Percentiles rank a stretch among this genome's conserved stretches.
Conservation (phyloP, 2,888 invertebrate species). For the Philopedon plagiatum region DNA sequence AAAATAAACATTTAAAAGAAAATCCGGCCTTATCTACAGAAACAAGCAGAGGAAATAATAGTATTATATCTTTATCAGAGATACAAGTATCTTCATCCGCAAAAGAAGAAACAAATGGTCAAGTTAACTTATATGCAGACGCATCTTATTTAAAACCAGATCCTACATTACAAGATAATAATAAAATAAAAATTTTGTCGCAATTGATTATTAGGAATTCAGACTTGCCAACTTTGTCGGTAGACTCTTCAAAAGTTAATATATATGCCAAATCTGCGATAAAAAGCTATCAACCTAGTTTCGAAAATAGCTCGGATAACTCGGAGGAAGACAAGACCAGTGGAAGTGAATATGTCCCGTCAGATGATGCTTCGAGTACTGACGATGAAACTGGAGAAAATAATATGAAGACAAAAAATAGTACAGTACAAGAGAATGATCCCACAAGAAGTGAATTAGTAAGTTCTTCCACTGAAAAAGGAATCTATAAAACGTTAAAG, state of each 20-base stretch:
- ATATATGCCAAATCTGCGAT: too few species aligned
- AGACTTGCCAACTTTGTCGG: not conserved
- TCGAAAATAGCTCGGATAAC: not conserved
- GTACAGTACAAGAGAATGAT: not conserved
- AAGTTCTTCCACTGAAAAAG: not conserved
- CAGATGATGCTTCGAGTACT: not conserved
- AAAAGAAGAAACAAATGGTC: not conserved
- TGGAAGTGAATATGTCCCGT: not conserved
- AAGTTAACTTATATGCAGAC: not conserved
- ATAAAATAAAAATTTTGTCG: too few species aligned
- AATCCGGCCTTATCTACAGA: too few species aligned
- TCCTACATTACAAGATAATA: not conserved
- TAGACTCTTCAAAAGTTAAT: not conserved
- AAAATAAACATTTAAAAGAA: too few species aligned
- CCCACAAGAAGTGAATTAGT: not conserved
- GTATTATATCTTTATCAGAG: not conserved
- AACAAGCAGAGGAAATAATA: too few species aligned
- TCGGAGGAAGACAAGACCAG: not conserved
- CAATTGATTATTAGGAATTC: not conserved
- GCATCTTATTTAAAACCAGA: not conserved
- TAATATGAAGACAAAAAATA: not conserved
- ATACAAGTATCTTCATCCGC: not conserved
- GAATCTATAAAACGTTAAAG: not conserved
- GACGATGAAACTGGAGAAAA: not conserved
- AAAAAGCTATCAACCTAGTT: not conserved